Evolutionary conservation across 64 coral and sea anemone species (phyloP), one percentile per base, ranked within the genome.

Genomic region (Anthopleura sola): DNA sequence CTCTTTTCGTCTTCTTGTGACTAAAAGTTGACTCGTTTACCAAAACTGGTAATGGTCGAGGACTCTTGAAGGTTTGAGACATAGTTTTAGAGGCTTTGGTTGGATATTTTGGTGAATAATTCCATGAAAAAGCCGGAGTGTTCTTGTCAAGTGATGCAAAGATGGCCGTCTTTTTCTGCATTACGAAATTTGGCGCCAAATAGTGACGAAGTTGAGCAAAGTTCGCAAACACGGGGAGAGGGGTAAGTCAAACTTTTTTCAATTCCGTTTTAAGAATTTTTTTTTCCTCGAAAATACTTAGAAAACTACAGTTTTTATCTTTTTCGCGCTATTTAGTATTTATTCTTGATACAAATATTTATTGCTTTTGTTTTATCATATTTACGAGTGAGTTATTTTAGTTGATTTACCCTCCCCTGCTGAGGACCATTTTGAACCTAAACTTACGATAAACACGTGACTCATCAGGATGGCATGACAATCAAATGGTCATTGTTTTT

Each of bases 21-120:
- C 94, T 97, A 68, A 97, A 97, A 29, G 90, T 87, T 55, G 91
- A 90, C 64, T 97, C 94, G 36, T 82, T 90, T 57, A 90, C 68
- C 21, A 97, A 80, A 16, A 89, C 71, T 20, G 94, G 94, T 84
- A 97, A 80, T 54, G 94, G 94, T 6, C 94, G 94, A 87, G 94
- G 94, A 75, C 90, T 92, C 38, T 97, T 97, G 19, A 97, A 87
- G 60, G 83, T 87, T 60, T 78, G 84, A 31, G 85, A 91, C 94
- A 97, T 97, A 6, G 21, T 54, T 36, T 69, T 83, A 13, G 36
- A 36, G n/a, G 69, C 8, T 33, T 26, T 26, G 53, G 46, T 83
- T 4, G 50, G 21, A 4, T 44, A 24, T 79, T 46, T 71, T 6
- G 38, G 76, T 48, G 44, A 3, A 44, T 33, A 79, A 79, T 79